A percentile compares a stretch with the other conserved stretches of the same genome.
These are phyloP conservation scores for Glareola pratincola DNA, from an alignment of 2,113 vertebrate species.

Conservation along the genomic window DNA sequence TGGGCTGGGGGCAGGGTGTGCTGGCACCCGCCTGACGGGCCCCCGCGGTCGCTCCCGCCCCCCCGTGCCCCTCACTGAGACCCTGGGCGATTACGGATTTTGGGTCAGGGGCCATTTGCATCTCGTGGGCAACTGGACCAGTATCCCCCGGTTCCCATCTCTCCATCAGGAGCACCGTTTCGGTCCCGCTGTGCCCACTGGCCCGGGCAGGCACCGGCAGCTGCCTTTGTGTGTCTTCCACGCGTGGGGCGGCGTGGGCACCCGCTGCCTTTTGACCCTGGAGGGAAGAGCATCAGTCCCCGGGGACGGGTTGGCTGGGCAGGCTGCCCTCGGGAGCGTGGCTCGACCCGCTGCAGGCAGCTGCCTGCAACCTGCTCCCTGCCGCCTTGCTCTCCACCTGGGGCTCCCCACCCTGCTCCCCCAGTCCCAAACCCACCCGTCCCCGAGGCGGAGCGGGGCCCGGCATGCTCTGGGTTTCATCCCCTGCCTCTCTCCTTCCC, in stretches of 20 bases:
- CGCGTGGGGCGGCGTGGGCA: accelerated
- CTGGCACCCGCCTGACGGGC: neutral
- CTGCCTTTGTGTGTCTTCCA: neutral
- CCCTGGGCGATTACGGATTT: neutral
- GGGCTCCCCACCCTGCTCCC: neutral
- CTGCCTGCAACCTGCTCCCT: neutral
- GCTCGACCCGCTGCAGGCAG: neutral
- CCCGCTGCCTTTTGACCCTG: neutral
- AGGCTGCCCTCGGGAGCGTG: neutral
- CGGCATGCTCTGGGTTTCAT: neutral
- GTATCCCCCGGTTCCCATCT: neutral
- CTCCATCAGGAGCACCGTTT: accelerated
- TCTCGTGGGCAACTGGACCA: accelerated
- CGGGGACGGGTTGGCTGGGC: neutral
- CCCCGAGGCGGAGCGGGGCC: neutral
- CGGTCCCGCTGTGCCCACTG: accelerated
- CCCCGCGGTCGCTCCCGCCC: accelerated
- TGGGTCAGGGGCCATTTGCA: neutral
- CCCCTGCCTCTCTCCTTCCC: neutral
- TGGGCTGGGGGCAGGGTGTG: slow-evolving; percentile 40
- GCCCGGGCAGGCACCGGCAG: neutral
- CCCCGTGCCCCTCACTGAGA: neutral
- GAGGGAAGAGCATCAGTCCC: neutral
- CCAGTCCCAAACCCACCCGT: accelerated
- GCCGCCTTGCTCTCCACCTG: too few species aligned